Evolutionary conservation across 2,113 vertebrate genomes (phyloP), one percentile per base, ranked within the genome.

Genomic region (Cranoglanis bouderius): DNA sequence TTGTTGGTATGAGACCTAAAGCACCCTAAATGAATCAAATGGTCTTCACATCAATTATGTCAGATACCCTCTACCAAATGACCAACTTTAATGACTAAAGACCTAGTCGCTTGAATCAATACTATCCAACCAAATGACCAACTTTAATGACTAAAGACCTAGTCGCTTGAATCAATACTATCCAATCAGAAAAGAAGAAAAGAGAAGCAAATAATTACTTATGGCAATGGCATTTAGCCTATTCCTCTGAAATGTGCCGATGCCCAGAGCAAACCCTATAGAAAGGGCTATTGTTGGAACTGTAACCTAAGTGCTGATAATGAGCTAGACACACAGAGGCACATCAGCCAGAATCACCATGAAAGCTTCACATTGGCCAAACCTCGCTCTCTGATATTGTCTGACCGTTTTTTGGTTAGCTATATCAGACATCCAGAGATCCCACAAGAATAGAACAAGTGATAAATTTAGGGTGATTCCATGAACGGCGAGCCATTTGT

Each of bases 221-320:
- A 12, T 14, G 8, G 40, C 53, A 24, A 35, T 26, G 26, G 55
- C 53, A 46, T 75, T 83, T 75, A n/a, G 5, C 26, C 55, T 75
- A 35, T 70, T 61, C 19, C 75, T 32, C 46, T 18, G 4, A 75
- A 83, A 74, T 43, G 53, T 55, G 65, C 53, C 35, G 51, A 46
- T 46, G 78, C 55, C 55, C 53, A 75, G 49, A 35, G 46, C 38
- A 51, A 84, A 74, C 24, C 14, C 38, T 82, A 67, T 26, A 43
- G 65, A 87, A 85, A 70, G 40, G 35, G 26, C 43, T 86, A 88
- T 88, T 84, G 87, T 77, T 82, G 82, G 87, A 84, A 51, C 16
- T 35, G 87, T 84, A 84, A 88, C 81, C 67, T 77, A 84, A 88
- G 87, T 49, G 14, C 82, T 84, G 67, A 84, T 61, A 84, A 88